Conservation (phyloP, 2,797 vertebrate species). For the Acipenser ruthenus region DNA sequence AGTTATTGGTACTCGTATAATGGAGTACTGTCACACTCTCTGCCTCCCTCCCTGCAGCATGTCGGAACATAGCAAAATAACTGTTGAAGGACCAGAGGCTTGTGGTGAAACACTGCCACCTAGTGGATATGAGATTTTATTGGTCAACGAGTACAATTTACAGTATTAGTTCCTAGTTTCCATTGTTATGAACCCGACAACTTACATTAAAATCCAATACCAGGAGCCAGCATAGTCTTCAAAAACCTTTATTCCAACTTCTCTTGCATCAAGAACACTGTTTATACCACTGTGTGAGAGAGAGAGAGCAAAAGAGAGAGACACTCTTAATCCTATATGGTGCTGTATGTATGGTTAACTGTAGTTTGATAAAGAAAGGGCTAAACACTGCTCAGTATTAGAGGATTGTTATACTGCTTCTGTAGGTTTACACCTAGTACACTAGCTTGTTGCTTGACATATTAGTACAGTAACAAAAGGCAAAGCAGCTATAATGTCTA, state of each 20-base stretch:
- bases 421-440: background rate
- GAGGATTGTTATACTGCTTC: constrained; percentile 2
- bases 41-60: too few species aligned
- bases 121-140: too few species aligned
- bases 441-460: background rate
- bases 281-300: constrained; percentile 66
- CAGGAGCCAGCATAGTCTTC: constrained; percentile 91
- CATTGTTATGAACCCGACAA: constrained; percentile 8
- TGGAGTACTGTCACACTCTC: too few species aligned
- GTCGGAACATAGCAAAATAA: too few species aligned
- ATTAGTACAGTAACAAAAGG: constrained; percentile 5
- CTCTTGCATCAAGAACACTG: constrained; percentile 74
- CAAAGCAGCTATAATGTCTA: background rate
- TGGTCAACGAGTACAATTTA: too few species aligned
- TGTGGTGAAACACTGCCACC: too few species aligned
- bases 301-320: constrained; percentile 6
- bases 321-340: background rate
- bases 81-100: too few species aligned
- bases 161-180: too few species aligned
- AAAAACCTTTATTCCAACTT: constrained; percentile 81
- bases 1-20: too few species aligned
- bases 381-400: constrained; percentile 13
- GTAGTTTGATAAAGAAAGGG: background rate
- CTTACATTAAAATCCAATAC: constrained; percentile 95
- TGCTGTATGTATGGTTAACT: too few species aligned